Conservation (phyloP, 2,113 vertebrate genomes). For the Malurus alboscapulatus region DNA sequence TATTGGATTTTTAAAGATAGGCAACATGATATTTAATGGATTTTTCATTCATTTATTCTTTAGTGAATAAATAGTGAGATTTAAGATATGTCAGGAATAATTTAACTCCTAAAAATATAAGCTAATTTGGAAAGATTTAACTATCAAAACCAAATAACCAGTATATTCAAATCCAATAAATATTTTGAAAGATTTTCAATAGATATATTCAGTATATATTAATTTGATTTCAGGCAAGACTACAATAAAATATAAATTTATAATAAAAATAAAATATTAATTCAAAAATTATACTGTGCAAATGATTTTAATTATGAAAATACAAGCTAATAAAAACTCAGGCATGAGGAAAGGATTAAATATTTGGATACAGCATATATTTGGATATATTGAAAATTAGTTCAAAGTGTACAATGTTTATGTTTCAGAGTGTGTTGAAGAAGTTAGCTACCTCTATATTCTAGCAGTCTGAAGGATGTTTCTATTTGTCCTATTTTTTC, state of each 20-base stretch:
- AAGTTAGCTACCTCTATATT: neutral
- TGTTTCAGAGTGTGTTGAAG: neutral
- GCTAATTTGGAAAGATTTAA: neutral
- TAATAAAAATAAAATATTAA: neutral
- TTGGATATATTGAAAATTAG: neutral
- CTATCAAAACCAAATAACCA: neutral
- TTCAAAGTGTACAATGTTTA: neutral
- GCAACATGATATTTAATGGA: neutral
- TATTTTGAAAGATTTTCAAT: neutral
- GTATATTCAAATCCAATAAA: neutral
- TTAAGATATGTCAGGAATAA: neutral
- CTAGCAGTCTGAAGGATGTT: neutral
- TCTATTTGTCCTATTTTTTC: neutral
- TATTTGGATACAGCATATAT: neutral
- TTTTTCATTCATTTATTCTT: neutral
- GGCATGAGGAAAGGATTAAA: neutral
- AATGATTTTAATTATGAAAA: neutral
- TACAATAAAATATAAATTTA: neutral
- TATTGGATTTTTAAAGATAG: conserved; percentile 1
- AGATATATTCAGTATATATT: neutral
- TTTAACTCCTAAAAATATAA: neutral
- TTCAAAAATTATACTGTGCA: neutral
- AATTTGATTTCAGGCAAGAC: neutral
- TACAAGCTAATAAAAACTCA: neutral
- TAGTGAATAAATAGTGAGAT: neutral